Evolutionary conservation across 2,888 invertebrate species (phyloP), one percentile per base, ranked within the genome.

Genomic region (Falcaria lacertinaria): DNA sequence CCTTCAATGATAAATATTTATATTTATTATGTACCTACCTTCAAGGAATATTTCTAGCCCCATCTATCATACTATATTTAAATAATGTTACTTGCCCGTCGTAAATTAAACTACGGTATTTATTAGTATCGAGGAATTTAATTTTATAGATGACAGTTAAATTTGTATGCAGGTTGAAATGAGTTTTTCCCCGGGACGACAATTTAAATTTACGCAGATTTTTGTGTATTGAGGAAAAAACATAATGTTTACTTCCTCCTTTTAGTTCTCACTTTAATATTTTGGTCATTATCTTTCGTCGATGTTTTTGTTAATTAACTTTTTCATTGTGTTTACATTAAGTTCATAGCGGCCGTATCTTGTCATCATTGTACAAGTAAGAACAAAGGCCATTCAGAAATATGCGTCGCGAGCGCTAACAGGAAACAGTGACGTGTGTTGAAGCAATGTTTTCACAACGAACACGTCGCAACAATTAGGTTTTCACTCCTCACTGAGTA

Each of bases 371-470:
- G 83, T 84, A 72, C 58, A 72, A 71, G 66, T 77, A 85, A 86
- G 89, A 87, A 89, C 88, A 89, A 88, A 81, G 70, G 78, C 69
- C 69, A 76, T 86, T 87, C 85, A 88, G 82, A 74, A 79, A 76
- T 80, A 79, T 77, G 77, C 71, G 68, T 62, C 49, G 69, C 70
- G 70, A 68, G 63, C 67, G 69, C 53, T 58, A 56, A 57, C 71
- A 71, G 80, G 80, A 80, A 80, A 71, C 72, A 69, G 69, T 81
- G 84, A 81, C 79, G 74, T 79, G 83, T 78, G 85, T 71, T 74
- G 71, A 64, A 67, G 80, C 78, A 76, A 76, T 82, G 85, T 84
- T 82, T 82, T 74, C 74, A 69, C 64, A 64, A 60, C 64, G 61
- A 68, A 64, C 65, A 67, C 70, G 60, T 62, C 64, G 57, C 66